phyloP scores from a whole-genome alignment of 2,113 vertebrate genomes.

The Poecile atricapillus region DNA sequence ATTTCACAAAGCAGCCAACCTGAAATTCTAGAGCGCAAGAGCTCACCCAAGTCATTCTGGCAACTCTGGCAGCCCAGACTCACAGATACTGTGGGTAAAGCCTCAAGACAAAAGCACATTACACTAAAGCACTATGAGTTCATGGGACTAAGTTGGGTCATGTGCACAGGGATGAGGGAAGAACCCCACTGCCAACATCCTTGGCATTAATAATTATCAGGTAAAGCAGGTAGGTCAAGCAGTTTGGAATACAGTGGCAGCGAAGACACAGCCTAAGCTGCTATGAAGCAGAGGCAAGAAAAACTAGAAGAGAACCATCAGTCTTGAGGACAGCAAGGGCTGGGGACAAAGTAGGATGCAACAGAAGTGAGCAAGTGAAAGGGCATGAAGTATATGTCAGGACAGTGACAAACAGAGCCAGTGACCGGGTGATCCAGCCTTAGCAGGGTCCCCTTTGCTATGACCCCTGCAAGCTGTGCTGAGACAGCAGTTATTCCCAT shows the following conservation, averaged over 20 bases:
- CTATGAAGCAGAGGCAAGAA: background rate
- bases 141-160: background rate
- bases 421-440: accelerated
- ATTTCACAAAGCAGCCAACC: background rate
- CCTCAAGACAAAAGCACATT: background rate
- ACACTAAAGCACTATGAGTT: background rate
- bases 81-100: background rate
- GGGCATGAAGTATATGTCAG: background rate
- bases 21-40: background rate
- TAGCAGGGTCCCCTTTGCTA: background rate
- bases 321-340: background rate
- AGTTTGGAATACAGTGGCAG: background rate
- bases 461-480: background rate
- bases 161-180: background rate
- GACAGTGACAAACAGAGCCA: background rate
- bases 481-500: background rate
- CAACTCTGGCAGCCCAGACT: background rate
- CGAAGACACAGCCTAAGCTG: background rate
- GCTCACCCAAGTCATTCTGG: background rate
- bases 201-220: background rate
- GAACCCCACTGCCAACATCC: background rate
- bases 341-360: background rate
- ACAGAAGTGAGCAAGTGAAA: background rate
- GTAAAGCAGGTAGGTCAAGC: background rate
- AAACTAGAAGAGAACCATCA: background rate